These are phyloP conservation scores for Piprites chloris DNA, from an alignment of 2,113 vertebrate genomes.

Conservation along the genomic window DNA sequence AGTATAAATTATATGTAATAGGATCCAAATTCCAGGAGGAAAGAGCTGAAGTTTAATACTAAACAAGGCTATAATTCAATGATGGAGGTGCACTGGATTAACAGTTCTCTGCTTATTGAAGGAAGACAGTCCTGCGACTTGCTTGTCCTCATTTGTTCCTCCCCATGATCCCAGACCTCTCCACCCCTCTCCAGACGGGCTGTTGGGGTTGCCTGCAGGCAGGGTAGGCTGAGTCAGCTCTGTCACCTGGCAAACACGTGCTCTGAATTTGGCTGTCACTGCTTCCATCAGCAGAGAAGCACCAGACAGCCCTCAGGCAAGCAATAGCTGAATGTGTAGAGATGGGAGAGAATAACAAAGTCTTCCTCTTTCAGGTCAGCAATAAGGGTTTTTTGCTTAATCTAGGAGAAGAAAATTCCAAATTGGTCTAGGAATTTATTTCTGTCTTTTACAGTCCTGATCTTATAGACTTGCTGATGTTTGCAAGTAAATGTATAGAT, in stretches of 20 bases:
- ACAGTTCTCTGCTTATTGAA: background rate
- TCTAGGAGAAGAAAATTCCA: background rate
- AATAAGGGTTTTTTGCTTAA: background rate
- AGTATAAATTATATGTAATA: background rate
- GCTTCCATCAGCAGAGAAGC: background rate
- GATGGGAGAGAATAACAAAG: background rate
- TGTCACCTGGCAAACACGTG: background rate
- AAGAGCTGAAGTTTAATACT: background rate
- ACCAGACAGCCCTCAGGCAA: background rate
- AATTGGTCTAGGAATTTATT: background rate
- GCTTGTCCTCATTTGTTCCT: background rate
- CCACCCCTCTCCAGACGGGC: background rate
- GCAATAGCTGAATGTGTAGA: fast-evolving
- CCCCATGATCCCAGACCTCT: no score
- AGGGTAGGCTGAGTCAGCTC: background rate
- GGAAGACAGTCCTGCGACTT: background rate
- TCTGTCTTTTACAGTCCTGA: background rate
- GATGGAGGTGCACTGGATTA: background rate
- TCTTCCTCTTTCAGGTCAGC: background rate
- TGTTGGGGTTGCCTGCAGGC: background rate
- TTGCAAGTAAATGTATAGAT: background rate
- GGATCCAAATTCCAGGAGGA: background rate
- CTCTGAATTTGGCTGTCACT: background rate
- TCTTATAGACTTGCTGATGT: background rate
- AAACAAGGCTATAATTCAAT: background rate